A percentile compares a stretch with the other conserved stretches of the same genome.
Evolutionary conservation across 2,888 invertebrate species (phyloP).

Genomic region (Parnassius apollo): DNA sequence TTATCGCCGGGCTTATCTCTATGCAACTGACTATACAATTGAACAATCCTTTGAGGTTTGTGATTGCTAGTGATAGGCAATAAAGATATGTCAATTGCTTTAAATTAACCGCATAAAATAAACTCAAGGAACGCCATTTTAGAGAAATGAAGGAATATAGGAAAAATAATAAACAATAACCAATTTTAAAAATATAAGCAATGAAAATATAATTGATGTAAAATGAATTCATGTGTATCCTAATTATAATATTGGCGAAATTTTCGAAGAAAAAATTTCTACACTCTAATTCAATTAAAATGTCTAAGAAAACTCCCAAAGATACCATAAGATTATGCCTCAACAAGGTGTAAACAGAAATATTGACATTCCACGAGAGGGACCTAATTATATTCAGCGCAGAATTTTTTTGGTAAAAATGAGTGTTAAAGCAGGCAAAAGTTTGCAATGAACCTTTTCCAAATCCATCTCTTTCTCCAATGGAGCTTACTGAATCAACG

Average conservation of each 20-base stretch:
- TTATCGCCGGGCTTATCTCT: slow-evolving; percentile 17
- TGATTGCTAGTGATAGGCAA: slow-evolving; percentile 10
- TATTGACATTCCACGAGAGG: too few relatives aligned
- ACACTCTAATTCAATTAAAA: too few relatives aligned
- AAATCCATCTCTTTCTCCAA: slow-evolving; percentile 23
- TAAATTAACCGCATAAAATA: neutral
- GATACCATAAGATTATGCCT: neutral
- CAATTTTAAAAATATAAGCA: too few relatives aligned
- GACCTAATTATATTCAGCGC: neutral
- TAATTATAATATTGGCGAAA: too few relatives aligned
- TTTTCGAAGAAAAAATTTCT: too few relatives aligned
- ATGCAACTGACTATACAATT: slow-evolving; percentile 15
- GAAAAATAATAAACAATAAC: too few relatives aligned
- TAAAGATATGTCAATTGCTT: slow-evolving; percentile 14
- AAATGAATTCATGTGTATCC: too few relatives aligned
- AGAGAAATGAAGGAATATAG: too few relatives aligned
- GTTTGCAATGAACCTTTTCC: slow-evolving; percentile 23
- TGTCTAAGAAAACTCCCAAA: neutral
- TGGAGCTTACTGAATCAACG: slow-evolving; percentile 32
- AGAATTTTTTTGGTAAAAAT: slow-evolving; percentile 15
- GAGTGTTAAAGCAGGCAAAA: slow-evolving; percentile 18
- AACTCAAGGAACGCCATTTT: neutral
- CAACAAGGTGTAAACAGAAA: neutral
- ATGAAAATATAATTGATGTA: too few relatives aligned
- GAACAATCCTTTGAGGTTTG: slow-evolving; percentile 13